Evolutionary conservation across 1,140 invertebrate species (phyloP).

Genomic region (Lethocerus indicus): DNA sequence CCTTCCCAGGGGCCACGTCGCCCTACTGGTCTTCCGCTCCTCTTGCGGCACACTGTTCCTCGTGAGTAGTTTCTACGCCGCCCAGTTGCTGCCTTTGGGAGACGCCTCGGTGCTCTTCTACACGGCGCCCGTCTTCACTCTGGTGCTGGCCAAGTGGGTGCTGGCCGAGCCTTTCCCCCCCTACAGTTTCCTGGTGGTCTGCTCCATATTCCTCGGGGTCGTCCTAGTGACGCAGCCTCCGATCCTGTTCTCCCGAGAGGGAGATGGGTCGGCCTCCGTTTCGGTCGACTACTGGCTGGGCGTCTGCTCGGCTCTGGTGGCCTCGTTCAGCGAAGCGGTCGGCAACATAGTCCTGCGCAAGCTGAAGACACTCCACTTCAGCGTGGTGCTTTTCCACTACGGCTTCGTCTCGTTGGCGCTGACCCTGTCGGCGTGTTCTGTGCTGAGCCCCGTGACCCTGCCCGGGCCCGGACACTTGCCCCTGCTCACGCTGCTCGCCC

Average conservation of each 20-base stretch:
- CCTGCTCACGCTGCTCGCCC: background rate
- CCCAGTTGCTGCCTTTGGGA: constrained; percentile 5
- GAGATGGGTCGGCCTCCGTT: background rate
- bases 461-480: background rate
- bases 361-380: background rate
- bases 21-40: background rate
- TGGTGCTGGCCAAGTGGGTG: background rate
- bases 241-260: background rate
- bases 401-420: background rate
- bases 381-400: background rate
- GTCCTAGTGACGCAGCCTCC: constrained; percentile 3
- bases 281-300: background rate
- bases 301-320: background rate
- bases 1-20: background rate
- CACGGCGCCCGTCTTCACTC: constrained; percentile 5
- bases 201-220: background rate
- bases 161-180: background rate
- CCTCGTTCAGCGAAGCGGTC: background rate
- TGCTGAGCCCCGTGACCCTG: background rate
- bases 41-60: constrained; percentile 1
- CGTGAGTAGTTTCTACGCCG: constrained; percentile 1
- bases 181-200: background rate
- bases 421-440: background rate
- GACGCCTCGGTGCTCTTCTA: constrained; percentile 8
- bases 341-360: constrained; percentile 3